Conservation (phyloP, 2,797 vertebrate genomes). For the Perodicticus potto region DNA sequence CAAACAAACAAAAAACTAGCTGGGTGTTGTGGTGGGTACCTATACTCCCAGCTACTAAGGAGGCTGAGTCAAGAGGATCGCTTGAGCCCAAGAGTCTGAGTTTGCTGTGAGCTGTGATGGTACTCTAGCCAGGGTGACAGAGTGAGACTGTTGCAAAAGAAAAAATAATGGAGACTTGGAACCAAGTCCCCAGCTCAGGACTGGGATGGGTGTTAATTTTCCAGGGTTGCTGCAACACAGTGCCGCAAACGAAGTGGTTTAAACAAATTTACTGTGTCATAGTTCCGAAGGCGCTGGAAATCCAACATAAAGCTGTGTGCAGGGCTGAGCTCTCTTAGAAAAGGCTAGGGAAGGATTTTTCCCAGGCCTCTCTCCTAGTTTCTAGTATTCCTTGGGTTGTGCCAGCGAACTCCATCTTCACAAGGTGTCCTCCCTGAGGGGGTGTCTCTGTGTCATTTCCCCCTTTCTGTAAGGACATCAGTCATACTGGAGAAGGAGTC, state of each 20-base stretch:
- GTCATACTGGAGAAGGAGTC: not conserved
- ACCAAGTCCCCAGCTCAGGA: not conserved
- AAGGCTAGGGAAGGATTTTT: not conserved
- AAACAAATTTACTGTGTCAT: not conserved
- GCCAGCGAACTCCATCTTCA: not conserved
- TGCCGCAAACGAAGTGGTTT: not conserved
- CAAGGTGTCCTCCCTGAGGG: not conserved
- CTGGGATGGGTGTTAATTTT: no score
- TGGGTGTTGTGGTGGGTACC: no score
- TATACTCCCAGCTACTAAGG: no score
- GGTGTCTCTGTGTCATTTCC: not conserved
- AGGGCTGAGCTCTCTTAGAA: not conserved
- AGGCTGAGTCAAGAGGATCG: no score
- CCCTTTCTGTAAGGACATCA: not conserved
- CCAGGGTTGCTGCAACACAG: not conserved
- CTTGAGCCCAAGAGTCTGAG: no score
- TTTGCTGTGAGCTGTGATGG: no score
- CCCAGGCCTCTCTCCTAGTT: not conserved
- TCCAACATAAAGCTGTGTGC: not conserved
- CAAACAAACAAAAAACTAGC: no score
- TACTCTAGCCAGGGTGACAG: no score
- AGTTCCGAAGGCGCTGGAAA: constrained; percentile 8
- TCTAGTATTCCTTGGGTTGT: not conserved
- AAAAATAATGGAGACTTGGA: not conserved
- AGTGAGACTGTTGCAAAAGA: no score